Base-by-base conservation (phyloP, 1,140 invertebrate species). In the Drosophila jambulina region DNA sequence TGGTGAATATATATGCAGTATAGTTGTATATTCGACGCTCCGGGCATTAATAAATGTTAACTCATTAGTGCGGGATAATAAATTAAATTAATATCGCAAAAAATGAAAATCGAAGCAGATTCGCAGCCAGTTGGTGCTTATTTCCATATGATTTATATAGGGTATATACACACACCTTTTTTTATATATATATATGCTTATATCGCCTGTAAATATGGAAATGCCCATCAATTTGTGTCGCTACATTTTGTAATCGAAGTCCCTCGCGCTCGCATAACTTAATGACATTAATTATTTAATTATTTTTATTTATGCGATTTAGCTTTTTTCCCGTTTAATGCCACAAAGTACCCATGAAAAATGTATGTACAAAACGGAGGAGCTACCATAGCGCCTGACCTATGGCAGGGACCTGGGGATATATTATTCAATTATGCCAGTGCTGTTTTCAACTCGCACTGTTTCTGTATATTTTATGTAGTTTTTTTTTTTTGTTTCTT, bases 281-380 rank as follows among this genome's bases (percentile, higher is more conserved):
- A 88, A 88, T 79, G 75, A 63, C 75, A 90, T 88, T 90, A 90
- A 88, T 88, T 88, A 88, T 90, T 88, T 90, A 88, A 88, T 90
- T 90, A 85, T 88, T 88, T 84, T 79, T 82, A 85, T 90, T 88
- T 88, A 90, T 88, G 71, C 85, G 59, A 56, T 46, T 77, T 74
- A 69, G 46, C n/a, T 69, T 32, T 32, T 32, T 74, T 13, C 13
- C 46, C 25, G 36, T 63, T 45, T 64, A 49, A 40, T 64, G 34
- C 29, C 13, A 46, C 75, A 60, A 65, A 65, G 81, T 80, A 60
- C 57, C 71, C 38, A 32, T 49, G 45, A 67, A 67, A 68, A 32
- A 64, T 75, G 54, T 59, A 69, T 79, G 68, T 62, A 67, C 56
- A 60, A 67, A 84, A 42, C 59, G 59, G 64, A 46, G 42, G 51